Evolutionary conservation across 2,888 invertebrate genomes (phyloP).

Genomic region (Pammene aurita): DNA sequence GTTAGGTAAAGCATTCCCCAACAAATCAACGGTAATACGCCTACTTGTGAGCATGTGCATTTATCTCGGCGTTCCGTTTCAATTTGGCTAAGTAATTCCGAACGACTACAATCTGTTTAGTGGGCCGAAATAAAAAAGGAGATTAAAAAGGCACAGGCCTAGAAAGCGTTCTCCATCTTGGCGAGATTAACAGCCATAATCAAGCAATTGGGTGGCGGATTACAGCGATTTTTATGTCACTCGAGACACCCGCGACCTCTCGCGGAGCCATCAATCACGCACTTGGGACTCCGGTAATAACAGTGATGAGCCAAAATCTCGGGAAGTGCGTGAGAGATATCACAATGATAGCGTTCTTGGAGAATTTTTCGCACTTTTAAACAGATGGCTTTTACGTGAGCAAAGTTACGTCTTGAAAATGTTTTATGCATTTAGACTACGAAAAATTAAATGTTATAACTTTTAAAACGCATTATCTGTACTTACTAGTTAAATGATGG

Average conservation of each 20-base stretch:
- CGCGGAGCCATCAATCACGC: slow-evolving; percentile 61
- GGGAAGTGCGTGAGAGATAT: slow-evolving; percentile 40
- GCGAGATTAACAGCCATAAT: slow-evolving; percentile 78
- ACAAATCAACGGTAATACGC: slow-evolving; percentile 52
- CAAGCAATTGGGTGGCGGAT: slow-evolving; percentile 77
- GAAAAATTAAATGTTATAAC: too few species aligned
- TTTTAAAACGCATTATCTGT: too few species aligned
- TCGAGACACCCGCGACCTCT: slow-evolving; percentile 41
- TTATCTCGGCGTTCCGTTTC: slow-evolving; percentile 53
- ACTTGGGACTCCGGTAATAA: slow-evolving; percentile 64
- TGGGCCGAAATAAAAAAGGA: slow-evolving; percentile 67
- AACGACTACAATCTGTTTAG: slow-evolving; percentile 67
- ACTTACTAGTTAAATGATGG: too few species aligned
- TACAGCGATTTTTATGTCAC: slow-evolving; percentile 76
- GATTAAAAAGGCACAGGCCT: slow-evolving; percentile 63
- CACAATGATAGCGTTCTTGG: slow-evolving; percentile 37
- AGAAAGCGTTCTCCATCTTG: slow-evolving; percentile 61
- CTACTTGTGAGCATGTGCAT: slow-evolving; percentile 47
- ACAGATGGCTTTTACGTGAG: slow-evolving; percentile 34
- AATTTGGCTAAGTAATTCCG: slow-evolving; percentile 76
- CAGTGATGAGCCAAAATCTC: slow-evolving; percentile 56
- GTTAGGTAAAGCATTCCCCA: slow-evolving; percentile 27
- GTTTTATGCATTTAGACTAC: background rate
- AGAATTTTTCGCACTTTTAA: slow-evolving; percentile 36
- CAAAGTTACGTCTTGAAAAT: slow-evolving; percentile 9